Conservation (phyloP, 2,797 vertebrate species). For the Arnoldichthys spilopterus region DNA sequence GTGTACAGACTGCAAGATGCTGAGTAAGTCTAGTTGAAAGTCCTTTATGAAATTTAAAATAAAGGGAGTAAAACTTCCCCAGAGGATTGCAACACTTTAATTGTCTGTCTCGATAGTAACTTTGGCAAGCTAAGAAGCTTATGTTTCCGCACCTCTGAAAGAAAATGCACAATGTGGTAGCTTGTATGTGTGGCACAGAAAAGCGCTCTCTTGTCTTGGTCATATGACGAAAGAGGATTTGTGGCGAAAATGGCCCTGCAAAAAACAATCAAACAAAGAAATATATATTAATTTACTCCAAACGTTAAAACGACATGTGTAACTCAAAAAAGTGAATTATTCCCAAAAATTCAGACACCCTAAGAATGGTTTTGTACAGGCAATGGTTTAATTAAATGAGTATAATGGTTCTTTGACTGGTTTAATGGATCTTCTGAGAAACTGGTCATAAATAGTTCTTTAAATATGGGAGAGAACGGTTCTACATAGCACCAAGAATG, state of each 20-base stretch:
- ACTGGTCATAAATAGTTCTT: no score
- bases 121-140: conserved; percentile 76
- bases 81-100: conserved; percentile 46
- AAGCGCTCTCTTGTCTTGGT: conserved; percentile 64
- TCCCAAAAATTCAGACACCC: no score
- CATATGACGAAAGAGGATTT: conserved; percentile 98
- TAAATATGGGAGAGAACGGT: no score
- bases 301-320: background rate
- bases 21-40: conserved; percentile 20
- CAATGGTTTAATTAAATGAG: no score
- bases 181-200: conserved; percentile 59
- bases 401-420: no score
- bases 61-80: conserved; percentile 43
- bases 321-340: no score
- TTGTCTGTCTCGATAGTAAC: conserved; percentile 65
- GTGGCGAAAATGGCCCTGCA: conserved; percentile 96
- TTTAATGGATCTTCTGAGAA: no score
- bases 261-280: conserved; percentile 38
- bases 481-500: no score
- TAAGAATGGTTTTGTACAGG: no score
- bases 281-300: background rate
- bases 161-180: conserved; percentile 71
- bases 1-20: conserved; percentile 9
- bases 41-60: conserved; percentile 36
- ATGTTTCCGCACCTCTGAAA: conserved; percentile 45